phyloP scores from a whole-genome alignment of 2,113 vertebrate genomes.

The Bettongia penicillata region DNA sequence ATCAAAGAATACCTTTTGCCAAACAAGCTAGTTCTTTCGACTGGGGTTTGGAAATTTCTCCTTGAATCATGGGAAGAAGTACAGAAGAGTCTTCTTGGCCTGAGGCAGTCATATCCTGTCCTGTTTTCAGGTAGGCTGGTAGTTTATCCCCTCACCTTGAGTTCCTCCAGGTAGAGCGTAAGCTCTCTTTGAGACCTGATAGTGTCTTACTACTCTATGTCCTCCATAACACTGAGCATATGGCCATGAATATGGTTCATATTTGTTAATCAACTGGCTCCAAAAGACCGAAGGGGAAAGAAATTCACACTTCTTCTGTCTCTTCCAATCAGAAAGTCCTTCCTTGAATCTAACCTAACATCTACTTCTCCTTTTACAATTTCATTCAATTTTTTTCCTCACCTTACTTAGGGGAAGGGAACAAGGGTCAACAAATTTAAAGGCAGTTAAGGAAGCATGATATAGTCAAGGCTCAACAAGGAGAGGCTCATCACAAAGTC shows the following conservation, averaged over 20 bases:
- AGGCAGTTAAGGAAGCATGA: neutral
- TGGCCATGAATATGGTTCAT: neutral
- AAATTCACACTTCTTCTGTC: neutral
- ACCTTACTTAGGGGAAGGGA: neutral
- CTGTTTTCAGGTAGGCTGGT: neutral
- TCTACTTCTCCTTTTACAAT: neutral
- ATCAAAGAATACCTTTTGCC: slow-evolving; percentile 53
- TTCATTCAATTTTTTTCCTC: neutral
- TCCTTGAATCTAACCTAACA: neutral
- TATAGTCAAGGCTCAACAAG: neutral
- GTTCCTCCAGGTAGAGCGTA: neutral
- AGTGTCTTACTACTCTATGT: neutral
- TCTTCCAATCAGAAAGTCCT: neutral
- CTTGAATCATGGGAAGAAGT: neutral
- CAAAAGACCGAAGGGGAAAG: neutral
- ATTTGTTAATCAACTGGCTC: neutral
- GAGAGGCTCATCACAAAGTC: neutral
- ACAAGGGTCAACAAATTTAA: neutral
- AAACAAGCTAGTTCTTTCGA: slow-evolving; percentile 1
- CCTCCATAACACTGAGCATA: neutral
- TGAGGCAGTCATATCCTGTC: neutral
- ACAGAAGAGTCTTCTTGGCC: neutral
- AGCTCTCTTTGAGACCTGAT: neutral
- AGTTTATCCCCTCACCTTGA: neutral
- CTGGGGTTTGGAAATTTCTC: neutral